Base-by-base conservation (phyloP, 2,888 invertebrate genomes). In the Leptarthrus brevirostris region DNA sequence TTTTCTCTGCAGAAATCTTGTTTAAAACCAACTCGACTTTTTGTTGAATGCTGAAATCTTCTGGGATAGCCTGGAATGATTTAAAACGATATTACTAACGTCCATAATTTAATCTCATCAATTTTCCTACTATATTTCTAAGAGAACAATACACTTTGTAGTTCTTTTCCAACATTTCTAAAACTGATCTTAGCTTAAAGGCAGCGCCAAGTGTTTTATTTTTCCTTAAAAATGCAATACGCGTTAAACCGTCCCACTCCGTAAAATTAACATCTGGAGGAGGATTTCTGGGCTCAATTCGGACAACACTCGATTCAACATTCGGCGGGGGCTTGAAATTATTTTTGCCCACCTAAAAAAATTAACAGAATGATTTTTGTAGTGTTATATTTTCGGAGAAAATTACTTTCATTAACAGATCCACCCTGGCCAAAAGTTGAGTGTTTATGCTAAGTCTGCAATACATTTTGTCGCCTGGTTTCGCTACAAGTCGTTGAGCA, bases 261-360 rank as follows among this genome's bases (percentile, higher is more conserved):
- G 93, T 90, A 85, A 95, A 98, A 83, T 96, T 94, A 8, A 99
- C 93, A 0, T 95, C 93, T 5, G 98, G 98, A 36, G 98, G 96
- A 20, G 99, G 99, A 86, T 97, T 97, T 81, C 93, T 90, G 0
- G 99, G 99, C 83, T 99, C 98, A 82, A 99, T 92, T 80, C 99
- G 88, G 0, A 99, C 97, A 1, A 99, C 98, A 85, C 94, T 95
- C 0, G 98, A 98, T 84, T 99, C 99, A 0, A 99, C 98, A 89
- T 98, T 98, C 3, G 99, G 99, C 49, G 99, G 98, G 16, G 99
- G 99, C 77, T 93, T 90, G 82, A 99, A 99, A 86, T 99, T 99
- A 84, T 98, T 98, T 86, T 95, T 96, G 1, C 98, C 98, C 80
- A 98, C 84, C 76, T 96, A 91, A 34, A 2, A 14, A 44, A 77